Base-by-base conservation (phyloP, 23 tunicate species). In the Trididemnum miniatum region DNA sequence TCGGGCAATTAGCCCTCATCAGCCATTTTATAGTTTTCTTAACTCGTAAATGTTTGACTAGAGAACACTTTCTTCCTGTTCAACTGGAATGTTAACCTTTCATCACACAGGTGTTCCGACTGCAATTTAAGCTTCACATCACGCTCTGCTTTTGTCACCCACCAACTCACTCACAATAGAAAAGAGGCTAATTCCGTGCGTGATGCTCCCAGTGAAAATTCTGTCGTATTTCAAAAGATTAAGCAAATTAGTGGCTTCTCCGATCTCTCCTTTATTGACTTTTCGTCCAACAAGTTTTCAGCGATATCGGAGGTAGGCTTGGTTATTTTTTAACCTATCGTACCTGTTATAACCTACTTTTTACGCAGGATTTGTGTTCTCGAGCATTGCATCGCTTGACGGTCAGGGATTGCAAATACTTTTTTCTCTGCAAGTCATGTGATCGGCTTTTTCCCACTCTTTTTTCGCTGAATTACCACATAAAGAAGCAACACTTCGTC, bases 391-490 rank as follows among this genome's bases (percentile, higher is more conserved):
- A 63, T 44, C 79, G 72, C 24, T 69, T 79, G 22, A 71, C 91
- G 23, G 77, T 71, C 44, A 72, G 77, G 62, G 91, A 87, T 32
- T 31, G 73, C 23, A 31, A 65, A 34, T 87, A 84, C 79, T 76
- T 83, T 50, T 89, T 89, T 67, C 36, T 89, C 51, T 89, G 95
- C 85, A 89, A 89, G 65, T 50, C 38, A 33, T 89, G 95, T 72
- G 71, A 78, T 73, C 35, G n/a, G 22, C 79, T 81, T 4, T 89
- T 84, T 59, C 95, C 95, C 24, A 60, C 82, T 23, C 67, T 89
- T 77, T 59, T 20, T 37, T 51, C 88, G 30, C 59, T 89, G 7
- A 2, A 62, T 31, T 37, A 74, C 29, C 95, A 89, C 34, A 18
- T 84, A 30, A 65, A 31, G 1, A 62, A 78, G 2, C 1, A 27